These are phyloP conservation scores for Aricia agestis DNA, from an alignment of 1,140 invertebrate genomes.

Conservation along the genomic window DNA sequence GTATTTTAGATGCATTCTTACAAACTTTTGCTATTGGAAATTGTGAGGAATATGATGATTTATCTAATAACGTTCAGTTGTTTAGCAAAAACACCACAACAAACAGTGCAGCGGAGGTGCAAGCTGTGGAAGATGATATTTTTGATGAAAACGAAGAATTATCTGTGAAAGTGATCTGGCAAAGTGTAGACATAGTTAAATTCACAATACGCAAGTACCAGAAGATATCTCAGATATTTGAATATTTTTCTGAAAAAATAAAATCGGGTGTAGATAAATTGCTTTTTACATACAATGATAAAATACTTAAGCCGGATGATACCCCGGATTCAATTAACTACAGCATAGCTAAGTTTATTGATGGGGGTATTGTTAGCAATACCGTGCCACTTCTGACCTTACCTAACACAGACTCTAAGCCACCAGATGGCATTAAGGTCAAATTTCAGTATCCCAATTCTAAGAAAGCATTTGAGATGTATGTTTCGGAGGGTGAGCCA, in stretches of 20 bases:
- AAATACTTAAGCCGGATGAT: slow-evolving; percentile 46
- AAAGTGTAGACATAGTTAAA: slow-evolving; percentile 42
- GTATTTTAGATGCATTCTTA: background rate
- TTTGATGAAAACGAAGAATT: slow-evolving; percentile 54
- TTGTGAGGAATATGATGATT: slow-evolving; percentile 52
- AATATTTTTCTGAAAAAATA: slow-evolving; percentile 44
- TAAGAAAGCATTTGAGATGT: slow-evolving; percentile 47
- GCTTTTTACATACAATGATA: slow-evolving; percentile 52
- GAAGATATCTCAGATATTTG: slow-evolving; percentile 54
- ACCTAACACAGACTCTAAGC: background rate
- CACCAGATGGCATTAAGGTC: slow-evolving; percentile 35
- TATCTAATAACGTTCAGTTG: slow-evolving; percentile 37
- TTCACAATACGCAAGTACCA: slow-evolving; percentile 54
- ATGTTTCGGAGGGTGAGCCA: slow-evolving; percentile 35
- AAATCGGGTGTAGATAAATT: slow-evolving; percentile 44
- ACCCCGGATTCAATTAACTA: slow-evolving; percentile 56
- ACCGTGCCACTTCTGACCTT: slow-evolving; percentile 27
- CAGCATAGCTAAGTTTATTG: slow-evolving; percentile 58
- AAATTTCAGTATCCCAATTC: slow-evolving; percentile 58
- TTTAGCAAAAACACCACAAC: slow-evolving; percentile 32
- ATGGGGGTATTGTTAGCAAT: slow-evolving; percentile 50
- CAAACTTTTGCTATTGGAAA: slow-evolving; percentile 48
- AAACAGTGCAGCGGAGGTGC: slow-evolving; percentile 19
- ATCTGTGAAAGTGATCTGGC: slow-evolving; percentile 60
- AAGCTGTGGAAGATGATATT: slow-evolving; percentile 29